A percentile compares a stretch with the other conserved stretches of the same genome.
phyloP scores from a whole-genome alignment of 1,140 invertebrate genomes.

The Ostrea denselamellosa region DNA sequence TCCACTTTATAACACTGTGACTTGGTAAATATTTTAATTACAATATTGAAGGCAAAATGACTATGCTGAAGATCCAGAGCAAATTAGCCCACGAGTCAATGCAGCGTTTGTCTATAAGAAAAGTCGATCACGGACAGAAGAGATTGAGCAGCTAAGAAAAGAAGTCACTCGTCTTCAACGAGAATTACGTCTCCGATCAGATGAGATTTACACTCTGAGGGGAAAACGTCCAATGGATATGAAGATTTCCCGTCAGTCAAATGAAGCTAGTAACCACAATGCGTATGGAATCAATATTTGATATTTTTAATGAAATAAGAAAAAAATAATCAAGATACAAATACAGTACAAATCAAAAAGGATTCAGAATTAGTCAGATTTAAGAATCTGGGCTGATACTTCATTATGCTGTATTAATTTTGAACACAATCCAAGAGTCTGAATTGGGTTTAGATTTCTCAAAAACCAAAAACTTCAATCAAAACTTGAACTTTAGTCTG shows the following conservation, averaged over 20 bases:
- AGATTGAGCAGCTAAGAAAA: slow-evolving; percentile 2
- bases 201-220: not conserved
- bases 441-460: too few species aligned
- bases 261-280: not conserved
- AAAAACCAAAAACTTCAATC: too few species aligned
- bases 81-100: not conserved
- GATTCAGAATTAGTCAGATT: too few species aligned
- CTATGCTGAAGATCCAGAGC: not conserved
- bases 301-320: too few species aligned
- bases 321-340: too few species aligned
- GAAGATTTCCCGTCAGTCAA: not conserved
- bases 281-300: not conserved
- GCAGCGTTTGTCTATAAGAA: slow-evolving; percentile 3
- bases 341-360: too few species aligned
- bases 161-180: slow-evolving; percentile 2
- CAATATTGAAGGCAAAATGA: not conserved
- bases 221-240: not conserved
- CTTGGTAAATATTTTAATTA: too few species aligned
- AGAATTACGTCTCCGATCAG: slow-evolving; percentile 19
- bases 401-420: too few species aligned
- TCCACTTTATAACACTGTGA: too few species aligned
- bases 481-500: too few species aligned
- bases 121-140: not conserved
- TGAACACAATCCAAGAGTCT: too few species aligned
- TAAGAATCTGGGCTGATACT: too few species aligned